Evolutionary conservation across 2,888 invertebrate genomes (phyloP).

Genomic region (Xestoiulus laeticollis): DNA sequence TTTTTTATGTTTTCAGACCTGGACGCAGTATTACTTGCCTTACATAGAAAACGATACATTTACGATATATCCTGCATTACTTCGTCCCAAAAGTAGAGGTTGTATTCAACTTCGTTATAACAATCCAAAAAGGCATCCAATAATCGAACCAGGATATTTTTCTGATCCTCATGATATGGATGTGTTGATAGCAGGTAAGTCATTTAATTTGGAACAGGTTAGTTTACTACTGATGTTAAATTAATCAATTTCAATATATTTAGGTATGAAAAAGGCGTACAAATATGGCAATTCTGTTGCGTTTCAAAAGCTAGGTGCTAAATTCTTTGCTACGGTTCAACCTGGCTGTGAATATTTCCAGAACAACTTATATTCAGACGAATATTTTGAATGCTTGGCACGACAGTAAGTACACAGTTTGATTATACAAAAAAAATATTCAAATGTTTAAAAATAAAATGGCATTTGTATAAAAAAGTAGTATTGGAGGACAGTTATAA

Average conservation of each 20-base stretch:
- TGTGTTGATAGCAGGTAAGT: constrained; percentile 76
- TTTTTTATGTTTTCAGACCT: not conserved
- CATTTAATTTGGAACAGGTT: not conserved
- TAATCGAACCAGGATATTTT: constrained; percentile 93
- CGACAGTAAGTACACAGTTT: not conserved
- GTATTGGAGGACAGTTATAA: too few species aligned
- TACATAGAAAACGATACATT: not conserved
- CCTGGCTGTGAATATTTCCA: constrained; percentile 20
- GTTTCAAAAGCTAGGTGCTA: not conserved
- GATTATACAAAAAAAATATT: not conserved
- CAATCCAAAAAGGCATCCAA: constrained; percentile 86
- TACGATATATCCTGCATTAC: constrained; percentile 73
- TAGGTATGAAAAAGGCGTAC: constrained; percentile 11
- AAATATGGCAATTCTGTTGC: constrained; percentile 27
- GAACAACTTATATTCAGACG: not conserved
- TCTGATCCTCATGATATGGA: constrained; percentile 80
- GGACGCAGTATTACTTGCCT: not conserved
- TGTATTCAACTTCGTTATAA: constrained; percentile 72
- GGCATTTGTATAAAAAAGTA: too few species aligned
- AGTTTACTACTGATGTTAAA: not conserved
- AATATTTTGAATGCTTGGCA: constrained; percentile 36
- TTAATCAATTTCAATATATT: not conserved
- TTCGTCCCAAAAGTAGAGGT: constrained; percentile 80
- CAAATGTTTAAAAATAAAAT: too few species aligned
- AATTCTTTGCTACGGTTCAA: constrained; percentile 2